phyloP scores from a whole-genome alignment of 2,113 vertebrate genomes.

The Sinocyclocheilus rhinocerous region DNA sequence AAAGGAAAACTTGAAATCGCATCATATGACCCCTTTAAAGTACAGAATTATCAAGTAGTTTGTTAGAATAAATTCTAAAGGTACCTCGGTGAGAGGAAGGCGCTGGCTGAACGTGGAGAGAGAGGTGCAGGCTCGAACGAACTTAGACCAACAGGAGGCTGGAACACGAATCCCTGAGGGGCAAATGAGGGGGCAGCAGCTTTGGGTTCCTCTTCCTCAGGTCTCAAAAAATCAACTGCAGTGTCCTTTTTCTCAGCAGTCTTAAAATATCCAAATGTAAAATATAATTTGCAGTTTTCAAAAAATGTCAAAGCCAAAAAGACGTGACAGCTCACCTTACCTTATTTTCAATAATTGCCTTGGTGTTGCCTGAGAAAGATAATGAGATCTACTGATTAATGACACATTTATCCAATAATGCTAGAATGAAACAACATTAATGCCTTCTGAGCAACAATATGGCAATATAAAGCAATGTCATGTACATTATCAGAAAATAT shows the following conservation, averaged over 20 bases:
- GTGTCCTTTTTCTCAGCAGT: conserved; percentile 46
- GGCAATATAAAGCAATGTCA: not conserved
- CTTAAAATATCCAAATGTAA: not conserved
- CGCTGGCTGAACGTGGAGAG: conserved; percentile 78
- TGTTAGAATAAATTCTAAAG: not conserved
- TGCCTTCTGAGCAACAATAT: not conserved
- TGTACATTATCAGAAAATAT: not conserved
- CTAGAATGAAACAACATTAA: not conserved
- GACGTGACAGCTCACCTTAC: not conserved
- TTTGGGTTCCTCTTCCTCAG: conserved; percentile 58
- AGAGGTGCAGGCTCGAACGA: conserved; percentile 80
- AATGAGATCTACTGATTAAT: not conserved
- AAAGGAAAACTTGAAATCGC: no score
- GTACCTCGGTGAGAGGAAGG: conserved; percentile 80
- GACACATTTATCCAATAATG: not conserved
- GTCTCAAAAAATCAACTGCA: not conserved
- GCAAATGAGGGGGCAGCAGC: conserved; percentile 83
- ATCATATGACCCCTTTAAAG: no score
- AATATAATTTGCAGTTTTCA: not conserved
- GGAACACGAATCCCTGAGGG: conserved; percentile 86
- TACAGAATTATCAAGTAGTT: not conserved
- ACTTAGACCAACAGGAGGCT: conserved; percentile 79
- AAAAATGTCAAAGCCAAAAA: not conserved
- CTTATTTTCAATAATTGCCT: not conserved
- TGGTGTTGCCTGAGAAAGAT: conserved; percentile 8